These are phyloP conservation scores for Platygyra sinensis DNA, from an alignment of 64 coral and sea anemone genomes.

Conservation along the genomic window DNA sequence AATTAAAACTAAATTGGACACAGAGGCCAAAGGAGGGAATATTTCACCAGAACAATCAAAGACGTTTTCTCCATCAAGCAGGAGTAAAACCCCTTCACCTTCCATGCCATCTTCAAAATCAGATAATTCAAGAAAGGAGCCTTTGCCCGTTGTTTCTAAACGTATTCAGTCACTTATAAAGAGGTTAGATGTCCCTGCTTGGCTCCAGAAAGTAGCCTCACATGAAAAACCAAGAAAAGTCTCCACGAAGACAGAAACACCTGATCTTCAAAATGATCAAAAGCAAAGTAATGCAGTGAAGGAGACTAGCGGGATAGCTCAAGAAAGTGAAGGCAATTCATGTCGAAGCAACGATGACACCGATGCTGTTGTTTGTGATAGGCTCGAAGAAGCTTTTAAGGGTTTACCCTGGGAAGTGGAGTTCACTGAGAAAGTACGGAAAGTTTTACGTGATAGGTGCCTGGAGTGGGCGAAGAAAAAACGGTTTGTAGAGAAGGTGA, in stretches of 20 bases:
- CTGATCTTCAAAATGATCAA: background rate
- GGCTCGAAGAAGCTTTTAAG: constrained; percentile 14
- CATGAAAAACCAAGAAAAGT: background rate
- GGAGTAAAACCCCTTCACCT: background rate
- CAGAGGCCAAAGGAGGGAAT: background rate
- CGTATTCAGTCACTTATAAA: background rate
- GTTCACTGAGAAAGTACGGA: constrained; percentile 48
- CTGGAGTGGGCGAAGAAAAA: background rate
- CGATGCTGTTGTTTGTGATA: background rate
- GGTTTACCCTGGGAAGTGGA: constrained; percentile 69
- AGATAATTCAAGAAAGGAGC: background rate
- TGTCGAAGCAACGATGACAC: background rate
- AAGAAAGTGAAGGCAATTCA: background rate
- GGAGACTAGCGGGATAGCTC: background rate
- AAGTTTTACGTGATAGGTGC: constrained; percentile 16
- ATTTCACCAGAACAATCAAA: background rate
- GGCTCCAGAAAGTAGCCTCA: background rate
- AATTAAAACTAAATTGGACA: background rate
- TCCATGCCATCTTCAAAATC: background rate
- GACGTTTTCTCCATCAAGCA: background rate
- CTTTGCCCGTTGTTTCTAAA: background rate
- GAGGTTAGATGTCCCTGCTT: background rate
- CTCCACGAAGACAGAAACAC: background rate
- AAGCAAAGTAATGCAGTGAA: background rate
- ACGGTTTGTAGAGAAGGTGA: constrained; percentile 35